phyloP scores from a whole-genome alignment of 2,113 vertebrate genomes.

The Electrona antarctica region DNA sequence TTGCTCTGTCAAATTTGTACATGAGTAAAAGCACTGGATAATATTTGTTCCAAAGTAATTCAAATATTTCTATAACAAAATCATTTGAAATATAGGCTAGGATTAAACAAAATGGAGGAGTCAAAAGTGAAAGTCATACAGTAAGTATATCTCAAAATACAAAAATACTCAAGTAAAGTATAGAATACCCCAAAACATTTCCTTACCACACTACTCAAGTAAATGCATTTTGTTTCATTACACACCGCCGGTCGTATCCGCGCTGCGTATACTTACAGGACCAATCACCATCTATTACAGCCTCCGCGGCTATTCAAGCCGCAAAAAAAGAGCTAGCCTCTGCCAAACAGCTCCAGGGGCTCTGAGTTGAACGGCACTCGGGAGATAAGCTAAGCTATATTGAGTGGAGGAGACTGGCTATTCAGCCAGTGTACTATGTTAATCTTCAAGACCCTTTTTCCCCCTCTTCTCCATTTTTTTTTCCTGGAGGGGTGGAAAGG shows the following conservation, averaged over 20 bases:
- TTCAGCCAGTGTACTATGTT: constrained; percentile 44
- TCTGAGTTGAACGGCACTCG: constrained; percentile 37
- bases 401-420: constrained; percentile 35
- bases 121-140: too few relatives aligned
- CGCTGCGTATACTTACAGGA: constrained; percentile 37
- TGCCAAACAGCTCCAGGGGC: constrained; percentile 36
- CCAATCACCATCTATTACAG: constrained; percentile 33
- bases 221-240: neutral
- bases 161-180: too few relatives aligned
- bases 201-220: too few relatives aligned
- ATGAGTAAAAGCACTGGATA: too few relatives aligned
- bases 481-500: neutral
- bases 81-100: too few relatives aligned
- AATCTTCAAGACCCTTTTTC: constrained; percentile 50
- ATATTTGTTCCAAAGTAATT: too few relatives aligned
- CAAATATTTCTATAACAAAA: too few relatives aligned
- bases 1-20: too few relatives aligned
- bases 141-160: too few relatives aligned
- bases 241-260: constrained; percentile 1
- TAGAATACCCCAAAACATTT: too few relatives aligned
- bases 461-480: too few relatives aligned
- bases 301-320: constrained; percentile 4
- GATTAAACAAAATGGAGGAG: too few relatives aligned
- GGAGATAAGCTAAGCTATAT: constrained; percentile 55
- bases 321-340: constrained; percentile 33